These are phyloP conservation scores for Tipula vernalis DNA, from an alignment of 2,888 invertebrate species.

Conservation along the genomic window DNA sequence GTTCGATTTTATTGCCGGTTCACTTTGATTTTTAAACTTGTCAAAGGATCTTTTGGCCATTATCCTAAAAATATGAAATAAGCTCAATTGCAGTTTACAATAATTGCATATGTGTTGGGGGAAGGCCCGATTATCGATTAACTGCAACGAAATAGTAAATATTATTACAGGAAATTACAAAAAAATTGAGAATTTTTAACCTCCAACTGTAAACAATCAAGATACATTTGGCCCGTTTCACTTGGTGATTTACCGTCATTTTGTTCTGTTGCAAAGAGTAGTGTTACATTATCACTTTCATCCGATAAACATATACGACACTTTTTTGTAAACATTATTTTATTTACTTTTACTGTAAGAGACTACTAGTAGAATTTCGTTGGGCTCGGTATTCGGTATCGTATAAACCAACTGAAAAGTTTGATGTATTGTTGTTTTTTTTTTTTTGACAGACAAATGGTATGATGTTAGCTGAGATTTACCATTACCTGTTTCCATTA, in stretches of 20 bases:
- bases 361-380: too few species aligned
- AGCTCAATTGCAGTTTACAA: constrained; percentile 24
- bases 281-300: neutral
- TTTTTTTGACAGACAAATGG: too few species aligned
- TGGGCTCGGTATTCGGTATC: too few species aligned
- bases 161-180: neutral
- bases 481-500: too few species aligned
- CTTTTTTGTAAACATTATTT: neutral
- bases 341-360: too few species aligned
- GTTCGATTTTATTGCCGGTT: neutral
- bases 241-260: neutral
- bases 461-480: too few species aligned
- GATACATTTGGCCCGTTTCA: neutral
- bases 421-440: too few species aligned
- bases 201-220: neutral
- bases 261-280: neutral
- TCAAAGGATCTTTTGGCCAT: constrained; percentile 19
- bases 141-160: constrained; percentile 11
- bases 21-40: neutral
- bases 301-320: constrained; percentile 5
- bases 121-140: constrained; percentile 14
- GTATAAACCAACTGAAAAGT: too few species aligned
- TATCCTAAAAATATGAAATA: constrained; percentile 23
- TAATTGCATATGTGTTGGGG: constrained; percentile 24
- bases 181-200: neutral